Evolutionary conservation across 1,140 invertebrate species (phyloP).

Genomic region (Drosophila trapezifrons): DNA sequence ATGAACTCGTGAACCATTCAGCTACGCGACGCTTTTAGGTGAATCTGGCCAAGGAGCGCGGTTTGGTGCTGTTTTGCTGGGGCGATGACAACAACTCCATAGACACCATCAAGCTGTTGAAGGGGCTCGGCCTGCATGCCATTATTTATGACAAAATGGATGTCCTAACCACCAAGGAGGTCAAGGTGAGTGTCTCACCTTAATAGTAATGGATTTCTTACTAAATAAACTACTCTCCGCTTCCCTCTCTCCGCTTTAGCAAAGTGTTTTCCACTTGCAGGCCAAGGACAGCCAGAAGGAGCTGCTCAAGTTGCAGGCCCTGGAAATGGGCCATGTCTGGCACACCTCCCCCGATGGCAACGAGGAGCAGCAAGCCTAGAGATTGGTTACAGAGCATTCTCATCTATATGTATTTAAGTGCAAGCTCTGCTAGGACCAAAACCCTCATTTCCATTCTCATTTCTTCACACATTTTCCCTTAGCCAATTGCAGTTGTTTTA

Average conservation of each 20-base stretch:
- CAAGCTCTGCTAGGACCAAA: conserved; percentile 29
- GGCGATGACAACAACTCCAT: conserved; percentile 97
- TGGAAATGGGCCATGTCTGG: conserved; percentile 78
- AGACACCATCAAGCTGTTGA: conserved; percentile 93
- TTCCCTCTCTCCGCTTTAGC: conserved; percentile 75
- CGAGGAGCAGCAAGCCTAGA: conserved; percentile 67
- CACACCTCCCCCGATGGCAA: conserved; percentile 62
- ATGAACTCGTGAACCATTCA: conserved; percentile 47
- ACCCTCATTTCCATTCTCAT: conserved; percentile 7
- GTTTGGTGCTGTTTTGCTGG: conserved; percentile 97
- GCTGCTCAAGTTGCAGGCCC: conserved; percentile 74
- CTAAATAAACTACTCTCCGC: not conserved
- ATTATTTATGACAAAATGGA: conserved; percentile 97
- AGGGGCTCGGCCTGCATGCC: conserved; percentile 94
- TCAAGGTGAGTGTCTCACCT: conserved; percentile 87
- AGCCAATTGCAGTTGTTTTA: conserved; percentile 66
- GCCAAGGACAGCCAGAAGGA: conserved; percentile 90
- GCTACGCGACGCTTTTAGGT: conserved; percentile 85
- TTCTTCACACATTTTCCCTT: conserved; percentile 34
- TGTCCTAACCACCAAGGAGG: conserved; percentile 90
- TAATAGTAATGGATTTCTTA: not conserved
- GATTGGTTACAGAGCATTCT: not conserved
- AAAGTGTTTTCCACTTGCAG: conserved; percentile 92
- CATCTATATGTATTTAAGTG: conserved; percentile 10
- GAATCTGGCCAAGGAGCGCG: conserved; percentile 89